Evolutionary conservation across 2,113 vertebrate species (phyloP), one percentile per base, ranked within the genome.

Genomic region (Stomatorhinus ivindoensis): DNA sequence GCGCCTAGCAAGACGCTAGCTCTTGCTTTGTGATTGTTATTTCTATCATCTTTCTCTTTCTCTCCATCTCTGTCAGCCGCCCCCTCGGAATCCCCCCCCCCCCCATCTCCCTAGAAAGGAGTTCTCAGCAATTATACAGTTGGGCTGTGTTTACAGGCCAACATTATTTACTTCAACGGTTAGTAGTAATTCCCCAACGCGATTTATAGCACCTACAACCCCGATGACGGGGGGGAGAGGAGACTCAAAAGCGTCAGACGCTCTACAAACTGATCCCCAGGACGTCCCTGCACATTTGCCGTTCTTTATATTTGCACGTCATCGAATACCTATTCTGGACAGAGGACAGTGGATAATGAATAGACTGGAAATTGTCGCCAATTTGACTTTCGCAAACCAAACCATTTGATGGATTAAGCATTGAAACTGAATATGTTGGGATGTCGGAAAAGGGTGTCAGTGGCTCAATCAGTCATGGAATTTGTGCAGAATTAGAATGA

Each of bases 161-260:
- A 92, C 94, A 93, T 94, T 96, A 96, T 96, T 96, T 96, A 96
- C 95, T 95, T 95, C 94, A 95, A 95, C 94, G 94, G 95, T 95
- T 96, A 96, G 95, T 48, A 82, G 69, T 88, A 89, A 89, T 83
- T 69, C 87, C 87, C 87, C 61, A 31, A 50, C 47, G 46, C 58
- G 61, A 87, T 88, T 88, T 88, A 80, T 82, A 47, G 88, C 9
- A 2, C 47, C 88, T 89, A 50, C 88, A 82, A 11, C 17, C 88
- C 88, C 1, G 48, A 80, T 1, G 80, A 46, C 42, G 50, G 65
- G 42, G 80, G 50, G 87, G 69, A 21, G 48, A 21, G 48, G 27
- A 53, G 17, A 89, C 44, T 4, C 13, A 5, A 39, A 88, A 31
- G 46, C 88, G 21, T 80, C 87, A 65, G 61, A 65, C 44, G n/a